Base-by-base conservation (phyloP, 2,797 vertebrate genomes). In the Mergus octosetaceus region DNA sequence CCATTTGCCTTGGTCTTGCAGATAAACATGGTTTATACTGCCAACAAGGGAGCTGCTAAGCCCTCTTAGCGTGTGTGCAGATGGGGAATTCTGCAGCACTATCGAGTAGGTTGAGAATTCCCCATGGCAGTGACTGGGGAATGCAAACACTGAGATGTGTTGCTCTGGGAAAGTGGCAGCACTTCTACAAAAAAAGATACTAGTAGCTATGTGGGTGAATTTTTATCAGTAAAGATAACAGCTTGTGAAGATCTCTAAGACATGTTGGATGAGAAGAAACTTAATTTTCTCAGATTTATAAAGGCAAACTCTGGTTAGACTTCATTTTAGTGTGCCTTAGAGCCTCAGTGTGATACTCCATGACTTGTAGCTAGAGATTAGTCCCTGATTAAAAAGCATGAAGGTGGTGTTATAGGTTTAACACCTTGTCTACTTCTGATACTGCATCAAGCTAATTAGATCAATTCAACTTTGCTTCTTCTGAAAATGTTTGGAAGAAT, bases 61-160 rank as follows among this genome's bases (percentile, higher is more conserved):
- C 30, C 24, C 11, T 9, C 9, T 39, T 56, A 49, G 43, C 0
- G 0, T 0, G 0, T 38, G 16, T 32, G n/a, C 22, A 72, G 47
- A 28, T 1, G 53, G 17, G 10, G 13, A 71, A 22, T 84, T 80
- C 11, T 66, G 19, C 19, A 69, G 17, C 5, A 8, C 2, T 73
- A 3, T 36, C 28, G 15, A 14, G 21, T 4, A 38, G 22, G 16
- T 81, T 45, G 9, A 25, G 2, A 60, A 21, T 43, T 87, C 21
- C 6, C 60, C 11, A 2, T 19, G 24, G 14, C 32, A 56, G 39
- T n/a, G 47, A 4, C 30, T 77, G 69, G 30, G 27, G 41, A 53
- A 49, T 24, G 38, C 11, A 72, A 58, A 66, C 7, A 20, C 9
- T 3, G 32, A 70, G 13, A 34, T 53, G 3, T 19, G 39, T 39